A percentile compares a stretch with the other conserved stretches of the same genome.
Conservation (phyloP, 2,113 vertebrate genomes). For the Rhegmatorhina hoffmannsi region DNA sequence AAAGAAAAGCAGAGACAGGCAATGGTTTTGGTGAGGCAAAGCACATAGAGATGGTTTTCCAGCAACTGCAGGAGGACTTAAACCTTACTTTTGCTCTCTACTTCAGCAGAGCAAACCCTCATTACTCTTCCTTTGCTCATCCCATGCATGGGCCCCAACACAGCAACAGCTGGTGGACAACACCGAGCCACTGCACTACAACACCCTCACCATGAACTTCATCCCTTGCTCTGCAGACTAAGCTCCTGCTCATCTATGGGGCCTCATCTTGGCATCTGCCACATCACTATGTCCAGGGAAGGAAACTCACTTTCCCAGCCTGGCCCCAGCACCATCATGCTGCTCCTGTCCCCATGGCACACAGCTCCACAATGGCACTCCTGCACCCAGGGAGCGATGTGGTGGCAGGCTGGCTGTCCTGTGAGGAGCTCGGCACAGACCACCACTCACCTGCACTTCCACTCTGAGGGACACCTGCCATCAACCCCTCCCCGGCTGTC, state of each 20-base stretch:
- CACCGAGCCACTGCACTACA: accelerated
- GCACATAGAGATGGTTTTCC: not conserved
- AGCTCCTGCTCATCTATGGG: not conserved
- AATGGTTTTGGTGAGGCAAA: not conserved
- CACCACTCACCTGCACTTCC: not conserved
- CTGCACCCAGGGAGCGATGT: accelerated
- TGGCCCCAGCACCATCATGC: not conserved
- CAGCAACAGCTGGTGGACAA: not conserved
- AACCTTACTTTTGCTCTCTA: not conserved
- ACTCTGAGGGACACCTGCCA: not conserved
- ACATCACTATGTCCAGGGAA: accelerated
- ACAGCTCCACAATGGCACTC: not conserved
- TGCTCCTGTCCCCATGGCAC: accelerated
- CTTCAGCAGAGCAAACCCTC: not conserved
- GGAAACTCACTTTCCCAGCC: not conserved
- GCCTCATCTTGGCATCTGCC: not conserved
- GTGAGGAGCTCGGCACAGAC: accelerated
- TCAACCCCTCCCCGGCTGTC: not conserved
- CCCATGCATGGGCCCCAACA: not conserved
- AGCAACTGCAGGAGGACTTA: not conserved
- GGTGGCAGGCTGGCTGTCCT: not conserved
- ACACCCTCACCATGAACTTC: not conserved
- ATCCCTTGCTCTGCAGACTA: not conserved
- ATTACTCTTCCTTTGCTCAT: not conserved
- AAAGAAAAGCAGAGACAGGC: not conserved